These are phyloP conservation scores for Rhinophrynus dorsalis DNA, from an alignment of 2,797 vertebrate species.

Conservation along the genomic window DNA sequence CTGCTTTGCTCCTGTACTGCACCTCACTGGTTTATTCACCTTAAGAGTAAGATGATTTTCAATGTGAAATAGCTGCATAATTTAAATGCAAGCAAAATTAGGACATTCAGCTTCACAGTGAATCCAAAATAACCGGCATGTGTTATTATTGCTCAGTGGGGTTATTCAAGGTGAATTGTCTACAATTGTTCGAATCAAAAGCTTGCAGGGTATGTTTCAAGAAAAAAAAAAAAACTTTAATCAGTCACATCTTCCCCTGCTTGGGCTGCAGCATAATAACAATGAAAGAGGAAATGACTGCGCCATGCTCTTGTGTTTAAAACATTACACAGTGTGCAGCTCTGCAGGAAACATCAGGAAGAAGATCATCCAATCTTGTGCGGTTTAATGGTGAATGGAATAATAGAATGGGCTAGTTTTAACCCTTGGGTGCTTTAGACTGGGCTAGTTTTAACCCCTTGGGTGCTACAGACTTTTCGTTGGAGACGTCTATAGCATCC, in stretches of 20 bases:
- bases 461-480: too few relatives aligned
- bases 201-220: background rate
- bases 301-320: background rate
- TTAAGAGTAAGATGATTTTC: background rate
- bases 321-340: background rate
- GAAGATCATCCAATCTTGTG: too few relatives aligned
- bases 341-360: slow-evolving; percentile 13
- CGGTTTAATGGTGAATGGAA: too few relatives aligned
- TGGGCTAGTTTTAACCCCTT: too few relatives aligned
- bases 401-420: too few relatives aligned
- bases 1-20: too few relatives aligned
- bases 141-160: background rate
- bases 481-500: too few relatives aligned
- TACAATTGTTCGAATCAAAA: background rate
- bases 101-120: background rate
- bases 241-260: background rate
- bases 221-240: slow-evolving; percentile 1
- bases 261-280: background rate
- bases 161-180: slow-evolving; percentile 3
- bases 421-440: too few relatives aligned
- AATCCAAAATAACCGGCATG: background rate
- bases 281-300: slow-evolving; percentile 6
- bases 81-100: background rate
- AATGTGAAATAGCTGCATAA: background rate
- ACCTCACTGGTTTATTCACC: too few relatives aligned